These are phyloP conservation scores for Eriocheir sinensis DNA, from an alignment of 1,140 invertebrate species.

Conservation along the genomic window DNA sequence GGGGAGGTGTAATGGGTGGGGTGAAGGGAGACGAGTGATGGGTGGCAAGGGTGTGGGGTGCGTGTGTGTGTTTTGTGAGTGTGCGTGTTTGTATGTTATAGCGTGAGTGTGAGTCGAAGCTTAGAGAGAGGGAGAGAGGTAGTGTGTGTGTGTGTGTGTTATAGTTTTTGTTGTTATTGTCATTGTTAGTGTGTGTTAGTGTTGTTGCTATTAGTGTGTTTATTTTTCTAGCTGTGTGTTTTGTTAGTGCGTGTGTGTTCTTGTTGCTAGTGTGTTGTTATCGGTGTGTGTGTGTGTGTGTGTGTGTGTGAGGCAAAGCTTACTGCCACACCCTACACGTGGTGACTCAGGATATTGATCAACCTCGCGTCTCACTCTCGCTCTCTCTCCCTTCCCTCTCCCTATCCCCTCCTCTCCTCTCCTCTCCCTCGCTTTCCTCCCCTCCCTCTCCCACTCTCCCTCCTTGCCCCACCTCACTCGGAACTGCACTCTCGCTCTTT, in stretches of 20 bases:
- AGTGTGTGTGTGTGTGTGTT: not conserved
- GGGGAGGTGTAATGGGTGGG: no score
- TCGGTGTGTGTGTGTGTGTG: not conserved
- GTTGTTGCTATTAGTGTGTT: no score
- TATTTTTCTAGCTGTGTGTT: no score
- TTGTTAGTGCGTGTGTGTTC: not conserved
- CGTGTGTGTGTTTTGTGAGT: no score
- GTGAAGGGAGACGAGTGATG: no score
- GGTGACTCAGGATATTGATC: constrained; percentile 33
- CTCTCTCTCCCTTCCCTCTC: not conserved
- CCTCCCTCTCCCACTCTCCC: not conserved
- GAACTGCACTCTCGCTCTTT: not conserved
- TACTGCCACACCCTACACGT: not conserved
- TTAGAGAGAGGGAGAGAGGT: not conserved
- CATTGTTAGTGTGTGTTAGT: not conserved
- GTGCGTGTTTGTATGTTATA: no score
- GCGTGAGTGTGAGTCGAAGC: no score
- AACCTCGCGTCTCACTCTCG: not conserved
- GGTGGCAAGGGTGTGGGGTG: no score
- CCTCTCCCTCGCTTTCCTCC: not conserved
- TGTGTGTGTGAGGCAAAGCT: not conserved
- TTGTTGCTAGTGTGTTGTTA: not conserved
- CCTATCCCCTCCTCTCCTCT: not conserved
- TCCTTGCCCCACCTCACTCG: no score
- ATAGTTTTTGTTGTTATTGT: no score